These are phyloP conservation scores for Asarcornis scutulata DNA, from an alignment of 2,113 vertebrate species.

Conservation along the genomic window DNA sequence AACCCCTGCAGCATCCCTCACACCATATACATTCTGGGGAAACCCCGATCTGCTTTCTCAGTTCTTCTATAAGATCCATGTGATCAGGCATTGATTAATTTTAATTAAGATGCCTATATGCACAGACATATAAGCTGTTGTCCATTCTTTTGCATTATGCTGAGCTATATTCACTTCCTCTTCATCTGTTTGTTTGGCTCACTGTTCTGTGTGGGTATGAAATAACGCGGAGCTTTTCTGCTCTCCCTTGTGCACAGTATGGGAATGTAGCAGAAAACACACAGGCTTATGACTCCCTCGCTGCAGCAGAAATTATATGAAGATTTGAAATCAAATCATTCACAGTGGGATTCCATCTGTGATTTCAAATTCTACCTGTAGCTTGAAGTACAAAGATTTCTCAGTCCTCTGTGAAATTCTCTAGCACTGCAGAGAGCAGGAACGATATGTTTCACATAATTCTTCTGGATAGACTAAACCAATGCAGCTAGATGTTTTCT, in stretches of 20 bases:
- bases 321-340: neutral
- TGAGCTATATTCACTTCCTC: neutral
- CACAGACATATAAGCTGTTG: neutral
- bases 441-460: neutral
- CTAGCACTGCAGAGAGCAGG: neutral
- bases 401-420: neutral
- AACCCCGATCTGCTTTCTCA: neutral
- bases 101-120: neutral
- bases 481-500: neutral
- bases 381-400: neutral
- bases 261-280: neutral
- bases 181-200: neutral
- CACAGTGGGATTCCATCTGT: neutral
- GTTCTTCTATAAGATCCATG: neutral
- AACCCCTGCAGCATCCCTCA: neutral
- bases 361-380: neutral
- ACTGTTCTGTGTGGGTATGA: neutral
- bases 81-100: neutral
- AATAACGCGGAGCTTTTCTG: neutral
- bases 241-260: neutral
- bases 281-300: neutral
- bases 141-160: neutral
- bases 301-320: neutral
- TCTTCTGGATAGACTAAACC: neutral
- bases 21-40: neutral